phyloP scores from a whole-genome alignment of 2,888 invertebrate genomes.

The Thera britannica region DNA sequence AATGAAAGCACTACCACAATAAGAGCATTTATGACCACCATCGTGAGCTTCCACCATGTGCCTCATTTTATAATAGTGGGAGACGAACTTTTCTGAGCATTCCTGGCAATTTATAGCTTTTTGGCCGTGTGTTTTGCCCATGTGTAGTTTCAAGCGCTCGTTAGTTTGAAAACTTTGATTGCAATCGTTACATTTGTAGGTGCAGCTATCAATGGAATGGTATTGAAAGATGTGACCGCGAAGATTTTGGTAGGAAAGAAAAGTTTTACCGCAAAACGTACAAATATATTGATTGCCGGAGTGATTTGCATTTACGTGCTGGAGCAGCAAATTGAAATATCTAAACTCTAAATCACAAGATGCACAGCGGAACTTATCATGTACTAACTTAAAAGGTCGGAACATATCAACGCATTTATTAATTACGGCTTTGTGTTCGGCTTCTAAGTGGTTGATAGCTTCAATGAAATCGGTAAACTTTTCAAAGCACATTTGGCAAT shows the following conservation, averaged over 20 bases:
- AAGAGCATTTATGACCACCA: conserved; percentile 64
- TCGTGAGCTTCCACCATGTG: conserved; percentile 62
- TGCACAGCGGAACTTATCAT: conserved; percentile 33
- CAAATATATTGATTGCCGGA: conserved; percentile 29
- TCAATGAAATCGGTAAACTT: conserved; percentile 22
- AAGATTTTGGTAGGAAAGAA: conserved; percentile 12
- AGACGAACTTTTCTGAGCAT: conserved; percentile 65
- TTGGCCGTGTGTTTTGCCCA: conserved; percentile 26
- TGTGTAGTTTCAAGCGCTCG: conserved; percentile 20
- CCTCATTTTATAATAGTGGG: conserved; percentile 62
- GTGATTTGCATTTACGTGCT: conserved; percentile 29
- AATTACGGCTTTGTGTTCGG: conserved; percentile 37
- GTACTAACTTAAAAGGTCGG: conserved; percentile 29
- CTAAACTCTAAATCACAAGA: conserved; percentile 28
- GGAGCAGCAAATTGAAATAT: conserved; percentile 27
- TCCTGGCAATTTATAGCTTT: conserved; percentile 53
- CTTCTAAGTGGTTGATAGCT: conserved; percentile 35
- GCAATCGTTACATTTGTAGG: conserved; percentile 29
- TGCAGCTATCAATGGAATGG: conserved; percentile 15
- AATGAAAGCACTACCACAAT: conserved; percentile 64
- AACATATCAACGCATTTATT: conserved; percentile 20
- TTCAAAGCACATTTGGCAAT: conserved; percentile 39
- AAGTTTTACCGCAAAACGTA: conserved; percentile 32
- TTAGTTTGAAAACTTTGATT: conserved; percentile 17
- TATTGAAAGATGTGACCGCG: conserved; percentile 22